Percentiles rank a stretch among this genome's conserved stretches.
These are phyloP conservation scores for Acanthosepion esculentum DNA, from an alignment of 2,888 invertebrate species.

Conservation along the genomic window DNA sequence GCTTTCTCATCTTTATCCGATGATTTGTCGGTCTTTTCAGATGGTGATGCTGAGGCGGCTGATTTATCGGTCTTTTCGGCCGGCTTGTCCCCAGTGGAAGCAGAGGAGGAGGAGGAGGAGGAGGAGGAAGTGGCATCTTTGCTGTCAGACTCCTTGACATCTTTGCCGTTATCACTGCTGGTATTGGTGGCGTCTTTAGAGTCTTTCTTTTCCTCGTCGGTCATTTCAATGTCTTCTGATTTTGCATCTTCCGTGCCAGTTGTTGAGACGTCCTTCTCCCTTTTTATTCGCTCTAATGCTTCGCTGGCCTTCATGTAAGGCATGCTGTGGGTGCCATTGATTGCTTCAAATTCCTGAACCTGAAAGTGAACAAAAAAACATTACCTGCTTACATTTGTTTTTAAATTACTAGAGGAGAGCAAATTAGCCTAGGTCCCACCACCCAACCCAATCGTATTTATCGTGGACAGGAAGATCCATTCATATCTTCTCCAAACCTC, in stretches of 20 bases:
- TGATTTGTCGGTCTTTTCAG: slow-evolving; percentile 72
- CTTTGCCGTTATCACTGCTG: slow-evolving; percentile 55
- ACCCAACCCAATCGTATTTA: too few relatives aligned
- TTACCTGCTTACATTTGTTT: too few relatives aligned
- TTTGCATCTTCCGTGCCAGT: slow-evolving; percentile 38
- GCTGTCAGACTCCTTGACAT: background rate
- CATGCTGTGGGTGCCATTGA: slow-evolving; percentile 98
- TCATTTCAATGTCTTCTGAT: slow-evolving; percentile 40
- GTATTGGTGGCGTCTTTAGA: background rate
- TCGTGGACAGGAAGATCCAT: too few relatives aligned
- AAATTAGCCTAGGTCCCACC: too few relatives aligned
- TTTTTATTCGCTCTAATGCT: slow-evolving; percentile 79
- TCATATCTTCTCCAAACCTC: too few relatives aligned
- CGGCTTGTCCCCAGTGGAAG: slow-evolving; percentile 33
- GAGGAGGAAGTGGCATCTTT: slow-evolving; percentile 49
- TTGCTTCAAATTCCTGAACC: slow-evolving; percentile 98
- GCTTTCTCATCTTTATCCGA: slow-evolving; percentile 51
- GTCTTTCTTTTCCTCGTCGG: slow-evolving; percentile 39
- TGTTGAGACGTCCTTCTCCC: slow-evolving; percentile 57
- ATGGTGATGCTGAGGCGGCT: slow-evolving; percentile 55
- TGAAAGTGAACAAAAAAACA: slow-evolving; percentile 59
- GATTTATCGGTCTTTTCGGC: slow-evolving; percentile 38
- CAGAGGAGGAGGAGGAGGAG: background rate
- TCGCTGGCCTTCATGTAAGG: slow-evolving; percentile 78
- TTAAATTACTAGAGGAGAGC: too few relatives aligned